These are phyloP conservation scores for Phasia obesa DNA, from an alignment of 2,888 invertebrate species.

Conservation along the genomic window DNA sequence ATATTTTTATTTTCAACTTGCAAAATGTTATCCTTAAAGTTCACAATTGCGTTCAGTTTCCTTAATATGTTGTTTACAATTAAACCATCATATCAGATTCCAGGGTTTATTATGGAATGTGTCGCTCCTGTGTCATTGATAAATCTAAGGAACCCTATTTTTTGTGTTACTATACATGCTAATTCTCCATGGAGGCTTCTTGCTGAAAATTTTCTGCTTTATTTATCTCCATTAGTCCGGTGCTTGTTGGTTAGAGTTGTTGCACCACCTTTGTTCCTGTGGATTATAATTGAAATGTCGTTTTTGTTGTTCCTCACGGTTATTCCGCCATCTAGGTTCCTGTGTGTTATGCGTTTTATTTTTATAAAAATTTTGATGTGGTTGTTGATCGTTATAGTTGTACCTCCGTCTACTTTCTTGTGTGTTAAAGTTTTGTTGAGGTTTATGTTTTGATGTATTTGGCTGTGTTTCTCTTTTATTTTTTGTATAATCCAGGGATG, in stretches of 20 bases:
- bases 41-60: neutral
- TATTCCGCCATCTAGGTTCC: no score
- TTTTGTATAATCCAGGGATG: no score
- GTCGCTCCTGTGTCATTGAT: neutral
- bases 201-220: slow-evolving; percentile 9
- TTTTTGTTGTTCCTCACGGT: no score
- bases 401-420: neutral
- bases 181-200: neutral
- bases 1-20: slow-evolving; percentile 4
- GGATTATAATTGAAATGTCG: no score
- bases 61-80: neutral
- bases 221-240: slow-evolving; percentile 1
- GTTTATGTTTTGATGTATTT: neutral
- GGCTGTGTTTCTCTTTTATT: neutral
- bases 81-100: neutral
- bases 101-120: slow-evolving; percentile 3
- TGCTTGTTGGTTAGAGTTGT: neutral
- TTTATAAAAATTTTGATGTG: neutral
- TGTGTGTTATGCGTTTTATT: neutral
- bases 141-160: slow-evolving; percentile 4
- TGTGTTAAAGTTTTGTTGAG: neutral
- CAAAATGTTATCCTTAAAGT: neutral
- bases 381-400: neutral
- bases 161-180: slow-evolving; percentile 14
- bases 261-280: no score